Base-by-base conservation (phyloP, 2,113 vertebrate genomes). In the Psittacus erithacus region DNA sequence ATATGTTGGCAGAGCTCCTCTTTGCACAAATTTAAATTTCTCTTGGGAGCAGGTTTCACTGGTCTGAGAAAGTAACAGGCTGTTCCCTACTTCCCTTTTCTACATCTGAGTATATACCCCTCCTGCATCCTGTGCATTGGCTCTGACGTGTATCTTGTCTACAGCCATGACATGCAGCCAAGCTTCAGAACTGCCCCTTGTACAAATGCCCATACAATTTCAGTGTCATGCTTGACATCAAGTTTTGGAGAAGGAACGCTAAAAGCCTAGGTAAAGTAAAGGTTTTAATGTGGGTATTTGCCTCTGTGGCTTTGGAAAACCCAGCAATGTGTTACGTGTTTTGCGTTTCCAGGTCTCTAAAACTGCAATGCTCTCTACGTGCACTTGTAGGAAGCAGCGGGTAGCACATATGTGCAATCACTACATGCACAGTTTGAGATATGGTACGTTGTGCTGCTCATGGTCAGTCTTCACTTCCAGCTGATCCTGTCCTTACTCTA, bases 31-130 rank as follows among this genome's bases (percentile, higher is more conserved):
- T 95, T 90, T 85, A 63, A 79, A 94, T 91, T 91, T 96, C 90
- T 91, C 87, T 75, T 77, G 75, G 82, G 78, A 96, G 67, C 59
- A 86, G 68, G 44, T 95, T 95, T 95, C 87, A 57, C n/a, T 69
- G 63, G 70, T 90, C 87, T 97, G 86, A 80, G 89, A 96, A 92
- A 89, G 82, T 85, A 94, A 86, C 93, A 96, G 62, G 17, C 82
- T 91, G 67, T 95, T 95, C 89, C 71, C 49, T 79, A 27, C 87
- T 82, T 91, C 18, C n/a, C 17, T 76, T 14, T 82, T 60, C 74
- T 79, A 18, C 38, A 65, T 76, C 44, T 85, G 53, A 91, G 5
- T 57, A 15, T 53, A 15, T 62, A 41, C 25, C 41, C 15, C 4
- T 90, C 17, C 86, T 55, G 11, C 39, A 60, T 15, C 39, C 28